A percentile compares a stretch with the other conserved stretches of the same genome.
Conservation (phyloP, 2,113 vertebrate species). For the Microtus richardsoni region DNA sequence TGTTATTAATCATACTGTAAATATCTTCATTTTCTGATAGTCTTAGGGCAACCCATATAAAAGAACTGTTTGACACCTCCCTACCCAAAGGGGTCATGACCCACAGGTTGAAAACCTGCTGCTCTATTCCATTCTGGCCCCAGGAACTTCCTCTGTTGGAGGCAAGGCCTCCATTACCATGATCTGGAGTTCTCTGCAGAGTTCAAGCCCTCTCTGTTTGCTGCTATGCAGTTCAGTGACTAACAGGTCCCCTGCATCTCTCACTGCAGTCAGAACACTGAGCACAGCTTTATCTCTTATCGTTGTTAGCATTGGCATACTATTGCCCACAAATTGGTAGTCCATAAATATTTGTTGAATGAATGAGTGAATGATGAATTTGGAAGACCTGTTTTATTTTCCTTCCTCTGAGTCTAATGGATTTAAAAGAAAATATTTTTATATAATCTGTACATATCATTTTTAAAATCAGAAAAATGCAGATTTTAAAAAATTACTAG, state of each 20-base stretch:
- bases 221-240: neutral
- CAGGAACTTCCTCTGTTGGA: neutral
- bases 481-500: neutral
- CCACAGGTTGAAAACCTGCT: neutral
- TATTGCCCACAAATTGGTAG: neutral
- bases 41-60: neutral
- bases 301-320: too few species aligned
- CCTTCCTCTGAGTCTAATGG: neutral
- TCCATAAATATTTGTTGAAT: neutral
- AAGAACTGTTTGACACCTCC: neutral
- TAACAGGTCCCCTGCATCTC: neutral
- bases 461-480: neutral
- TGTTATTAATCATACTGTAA: neutral
- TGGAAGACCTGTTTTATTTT: neutral
- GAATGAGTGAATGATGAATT: neutral
- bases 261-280: neutral
- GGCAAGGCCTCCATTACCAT: neutral
- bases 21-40: neutral
- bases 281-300: neutral
- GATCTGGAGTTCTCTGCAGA: neutral
- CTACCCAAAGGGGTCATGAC: neutral
- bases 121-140: neutral
- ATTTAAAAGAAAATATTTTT: conserved; percentile 56
- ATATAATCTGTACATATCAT: neutral
- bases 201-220: neutral